Base-by-base conservation (phyloP, 2,113 vertebrate species). In the Phalacrocorax aristotelis region DNA sequence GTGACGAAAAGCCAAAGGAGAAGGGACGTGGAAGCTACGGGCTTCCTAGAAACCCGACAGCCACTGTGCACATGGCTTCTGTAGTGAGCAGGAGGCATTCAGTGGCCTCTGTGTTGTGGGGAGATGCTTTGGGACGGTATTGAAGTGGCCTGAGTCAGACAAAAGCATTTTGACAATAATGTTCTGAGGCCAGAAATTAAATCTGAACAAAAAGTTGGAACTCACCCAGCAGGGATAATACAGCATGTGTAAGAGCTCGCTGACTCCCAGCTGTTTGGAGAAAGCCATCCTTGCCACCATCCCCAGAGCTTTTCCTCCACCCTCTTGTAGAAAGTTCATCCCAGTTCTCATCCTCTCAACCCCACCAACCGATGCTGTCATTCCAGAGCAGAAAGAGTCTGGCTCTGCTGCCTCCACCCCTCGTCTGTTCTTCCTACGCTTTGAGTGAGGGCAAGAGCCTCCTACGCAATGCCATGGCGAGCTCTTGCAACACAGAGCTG, bases 91-190 rank as follows among this genome's bases (percentile, higher is more conserved):
- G 71, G 54, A 58, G 69, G 61, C 55, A 27, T 57, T 72, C 13
- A 10, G 36, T 36, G 64, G 75, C 79, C 69, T 62, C 94, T 81
- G 55, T 92, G 77, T 72, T 89, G 87, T 83, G 76, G 81, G 82
- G 48, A 95, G n/a, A 80, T 46, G 48, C 78, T 88, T 32, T 76
- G 75, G 75, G 88, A 65, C 42, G 84, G 94, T 66, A 91, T n/a
- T 91, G 92, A 83, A 87, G 78, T 27, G 48, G 92, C 52, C 66
- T 52, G 88, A 89, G 88, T 66, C 88, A 95, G 74, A 93, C 78
- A 82, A 95, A 95, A 91, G 84, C 70, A 82, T 87, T 92, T 48
- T 40, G 42, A 75, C 87, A 95, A 71, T 22, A 58, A 82, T 1
- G 38, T 71, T 79, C 38, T 4, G 3, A 68, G 81, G 93, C 72